A percentile compares a stretch with the other conserved stretches of the same genome.
Evolutionary conservation across 2,113 vertebrate genomes (phyloP).

Genomic region (Siphamia tubifer): DNA sequence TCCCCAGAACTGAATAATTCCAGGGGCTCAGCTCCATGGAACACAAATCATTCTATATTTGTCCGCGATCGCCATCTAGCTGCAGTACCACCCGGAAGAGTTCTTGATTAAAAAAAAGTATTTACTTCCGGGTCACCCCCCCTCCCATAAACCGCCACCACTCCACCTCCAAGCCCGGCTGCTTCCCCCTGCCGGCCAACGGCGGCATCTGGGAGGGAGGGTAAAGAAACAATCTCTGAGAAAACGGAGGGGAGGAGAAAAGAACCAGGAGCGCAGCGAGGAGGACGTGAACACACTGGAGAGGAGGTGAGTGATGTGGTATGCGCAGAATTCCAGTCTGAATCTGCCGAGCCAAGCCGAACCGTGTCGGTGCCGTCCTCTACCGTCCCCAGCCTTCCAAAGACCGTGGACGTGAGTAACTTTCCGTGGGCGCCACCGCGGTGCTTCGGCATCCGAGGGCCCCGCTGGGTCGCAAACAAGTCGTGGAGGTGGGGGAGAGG

Average conservation of each 20-base stretch:
- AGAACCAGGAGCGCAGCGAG: slow-evolving; percentile 22
- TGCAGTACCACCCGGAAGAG: no score
- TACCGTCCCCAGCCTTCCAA: neutral
- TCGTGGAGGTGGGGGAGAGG: slow-evolving; percentile 20
- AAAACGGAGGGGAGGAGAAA: slow-evolving; percentile 44
- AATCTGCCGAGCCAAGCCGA: neutral
- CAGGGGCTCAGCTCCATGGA: no score
- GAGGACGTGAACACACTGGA: slow-evolving; percentile 49
- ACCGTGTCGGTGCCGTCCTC: neutral
- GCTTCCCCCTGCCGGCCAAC: slow-evolving; percentile 49
- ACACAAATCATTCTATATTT: no score
- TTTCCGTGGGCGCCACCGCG: slow-evolving; percentile 35
- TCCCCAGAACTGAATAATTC: no score
- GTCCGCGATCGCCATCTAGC: no score
- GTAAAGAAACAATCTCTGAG: slow-evolving; percentile 37
- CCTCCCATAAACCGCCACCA: no score
- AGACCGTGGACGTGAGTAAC: slow-evolving; percentile 32
- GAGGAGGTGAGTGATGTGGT: slow-evolving; percentile 65
- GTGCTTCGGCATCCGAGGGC: slow-evolving; percentile 27
- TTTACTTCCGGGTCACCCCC: slow-evolving; percentile 74
- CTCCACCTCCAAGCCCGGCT: no score
- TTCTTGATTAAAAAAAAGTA: slow-evolving; percentile 1
- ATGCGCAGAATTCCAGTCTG: neutral
- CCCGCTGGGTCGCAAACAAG: slow-evolving; percentile 39
- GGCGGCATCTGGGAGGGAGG: slow-evolving; percentile 61